Conservation (phyloP, 1,140 invertebrate genomes). For the Neodiprion virginianus region DNA sequence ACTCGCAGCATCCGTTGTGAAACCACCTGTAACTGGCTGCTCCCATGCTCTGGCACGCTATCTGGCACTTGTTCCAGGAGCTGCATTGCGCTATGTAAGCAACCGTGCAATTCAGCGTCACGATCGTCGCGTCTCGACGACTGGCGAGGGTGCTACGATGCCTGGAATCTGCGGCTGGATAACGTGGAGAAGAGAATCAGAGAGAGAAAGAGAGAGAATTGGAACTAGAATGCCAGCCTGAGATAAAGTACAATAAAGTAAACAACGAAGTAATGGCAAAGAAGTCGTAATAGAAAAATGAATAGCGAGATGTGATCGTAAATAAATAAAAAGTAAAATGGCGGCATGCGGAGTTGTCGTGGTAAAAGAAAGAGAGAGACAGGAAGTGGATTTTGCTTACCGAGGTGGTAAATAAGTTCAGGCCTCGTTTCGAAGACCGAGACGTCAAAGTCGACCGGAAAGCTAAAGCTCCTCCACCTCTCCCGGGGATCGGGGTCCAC, state of each 20-base stretch:
- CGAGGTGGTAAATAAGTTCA: background rate
- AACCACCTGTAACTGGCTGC: conserved; percentile 80
- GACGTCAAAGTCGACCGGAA: conserved; percentile 69
- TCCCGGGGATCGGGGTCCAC: conserved; percentile 71
- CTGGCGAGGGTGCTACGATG: background rate
- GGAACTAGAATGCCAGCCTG: no score
- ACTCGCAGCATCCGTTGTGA: conserved; percentile 90
- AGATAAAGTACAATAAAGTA: background rate
- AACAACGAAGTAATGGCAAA: background rate
- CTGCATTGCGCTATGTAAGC: conserved; percentile 87
- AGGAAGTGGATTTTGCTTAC: background rate
- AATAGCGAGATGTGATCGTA: no score
- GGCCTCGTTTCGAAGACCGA: conserved; percentile 10
- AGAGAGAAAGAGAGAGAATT: background rate
- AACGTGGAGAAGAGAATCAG: background rate
- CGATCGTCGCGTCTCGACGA: conserved; percentile 23
- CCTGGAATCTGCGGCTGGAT: background rate
- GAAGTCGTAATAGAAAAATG: no score
- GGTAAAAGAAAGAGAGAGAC: no score
- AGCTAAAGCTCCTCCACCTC: conserved; percentile 74
- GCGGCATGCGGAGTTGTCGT: no score
- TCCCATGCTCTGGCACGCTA: conserved; percentile 73
- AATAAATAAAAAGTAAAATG: no score
- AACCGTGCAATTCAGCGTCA: conserved; percentile 84
- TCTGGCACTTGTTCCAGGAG: conserved; percentile 82